A percentile compares a stretch with the other conserved stretches of the same genome.
These are phyloP conservation scores for Catajapyx aquilonaris DNA, from an alignment of 1,140 invertebrate genomes.

Conservation along the genomic window DNA sequence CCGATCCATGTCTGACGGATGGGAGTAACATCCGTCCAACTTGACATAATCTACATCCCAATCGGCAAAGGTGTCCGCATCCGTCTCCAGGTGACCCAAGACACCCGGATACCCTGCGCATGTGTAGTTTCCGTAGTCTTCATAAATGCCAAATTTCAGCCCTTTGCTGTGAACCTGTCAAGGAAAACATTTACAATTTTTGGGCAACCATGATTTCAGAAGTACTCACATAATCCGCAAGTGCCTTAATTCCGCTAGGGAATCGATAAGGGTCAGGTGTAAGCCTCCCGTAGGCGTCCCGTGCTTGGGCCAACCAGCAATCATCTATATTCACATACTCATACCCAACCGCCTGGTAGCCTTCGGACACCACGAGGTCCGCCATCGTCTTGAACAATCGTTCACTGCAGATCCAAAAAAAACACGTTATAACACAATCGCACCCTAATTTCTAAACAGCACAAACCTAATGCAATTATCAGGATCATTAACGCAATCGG, in stretches of 20 bases:
- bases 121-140: conserved; percentile 87
- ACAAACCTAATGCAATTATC: conserved; percentile 47
- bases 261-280: conserved; percentile 69
- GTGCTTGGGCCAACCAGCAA: conserved; percentile 73
- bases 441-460: no score
- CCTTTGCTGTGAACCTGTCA: conserved; percentile 74
- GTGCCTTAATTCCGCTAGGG: conserved; percentile 72
- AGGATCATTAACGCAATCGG: conserved; percentile 39
- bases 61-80: conserved; percentile 80
- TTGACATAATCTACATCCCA: conserved; percentile 97
- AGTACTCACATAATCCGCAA: conserved; percentile 71
- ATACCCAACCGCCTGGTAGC: conserved; percentile 73
- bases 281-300: conserved; percentile 51
- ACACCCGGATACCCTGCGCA: conserved; percentile 90
- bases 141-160: conserved; percentile 91
- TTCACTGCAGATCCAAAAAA: conserved; percentile 41
- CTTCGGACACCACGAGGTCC: conserved; percentile 68
- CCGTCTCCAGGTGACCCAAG: conserved; percentile 58
- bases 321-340: conserved; percentile 89
- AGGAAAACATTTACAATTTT: conserved; percentile 4
- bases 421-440: neutral
- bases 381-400: conserved; percentile 78
- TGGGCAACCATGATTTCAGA: neutral
- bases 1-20: conserved; percentile 57
- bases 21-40: conserved; percentile 82